Conservation (phyloP, 1,140 invertebrate species). For the Drosophila jambulina region DNA sequence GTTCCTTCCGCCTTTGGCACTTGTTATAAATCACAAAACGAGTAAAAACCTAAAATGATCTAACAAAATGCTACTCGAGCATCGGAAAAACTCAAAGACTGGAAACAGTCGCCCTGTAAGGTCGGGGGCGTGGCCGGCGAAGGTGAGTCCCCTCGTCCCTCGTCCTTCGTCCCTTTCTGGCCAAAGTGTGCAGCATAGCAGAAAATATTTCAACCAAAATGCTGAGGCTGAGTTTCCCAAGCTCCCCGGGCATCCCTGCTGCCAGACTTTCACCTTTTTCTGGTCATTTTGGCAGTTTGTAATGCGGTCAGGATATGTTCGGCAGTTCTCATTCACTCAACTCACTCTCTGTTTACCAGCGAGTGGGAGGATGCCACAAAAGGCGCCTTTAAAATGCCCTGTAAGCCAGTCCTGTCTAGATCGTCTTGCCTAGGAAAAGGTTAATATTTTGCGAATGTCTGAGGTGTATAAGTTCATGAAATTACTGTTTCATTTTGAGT, state of each 20-base stretch:
- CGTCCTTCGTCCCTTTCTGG: neutral
- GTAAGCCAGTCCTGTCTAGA: neutral
- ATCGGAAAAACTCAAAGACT: constrained; percentile 33
- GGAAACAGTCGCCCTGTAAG: constrained; percentile 31
- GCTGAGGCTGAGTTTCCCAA: constrained; percentile 23
- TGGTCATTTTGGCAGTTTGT: constrained; percentile 52
- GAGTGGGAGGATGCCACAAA: neutral
- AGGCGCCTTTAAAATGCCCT: neutral
- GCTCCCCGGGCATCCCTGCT: neutral
- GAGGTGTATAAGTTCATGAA: neutral
- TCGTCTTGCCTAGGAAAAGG: too few relatives aligned
- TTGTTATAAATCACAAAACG: constrained; percentile 58
- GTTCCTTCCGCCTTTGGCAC: constrained; percentile 5
- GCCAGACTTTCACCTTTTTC: constrained; percentile 19
- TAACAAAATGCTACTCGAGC: constrained; percentile 44
- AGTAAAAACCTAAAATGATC: constrained; percentile 53
- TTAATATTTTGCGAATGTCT: neutral
- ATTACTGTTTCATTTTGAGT: neutral
- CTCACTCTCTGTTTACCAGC: constrained; percentile 18
- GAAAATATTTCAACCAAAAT: constrained; percentile 46
- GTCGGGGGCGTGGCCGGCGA: constrained; percentile 23
- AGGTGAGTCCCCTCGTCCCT: constrained; percentile 4
- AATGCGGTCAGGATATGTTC: constrained; percentile 48
- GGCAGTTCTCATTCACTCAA: constrained; percentile 1
- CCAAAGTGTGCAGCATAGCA: constrained; percentile 37